These are phyloP conservation scores for Meloidogyne exigua DNA, from an alignment of 1,140 invertebrate genomes.

Conservation along the genomic window DNA sequence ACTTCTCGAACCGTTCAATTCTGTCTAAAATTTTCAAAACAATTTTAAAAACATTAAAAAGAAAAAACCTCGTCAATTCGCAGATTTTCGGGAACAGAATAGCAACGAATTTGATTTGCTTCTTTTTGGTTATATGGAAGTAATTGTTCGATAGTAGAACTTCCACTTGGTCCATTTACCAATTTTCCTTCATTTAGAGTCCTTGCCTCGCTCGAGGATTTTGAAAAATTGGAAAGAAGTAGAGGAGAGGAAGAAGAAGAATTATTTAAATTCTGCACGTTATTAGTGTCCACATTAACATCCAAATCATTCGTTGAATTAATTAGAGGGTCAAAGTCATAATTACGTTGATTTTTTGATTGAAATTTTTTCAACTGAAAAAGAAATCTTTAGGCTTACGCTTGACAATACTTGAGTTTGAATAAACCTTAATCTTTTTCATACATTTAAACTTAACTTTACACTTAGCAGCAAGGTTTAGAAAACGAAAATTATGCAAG, in stretches of 20 bases:
- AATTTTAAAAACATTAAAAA: neutral
- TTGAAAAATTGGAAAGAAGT: neutral
- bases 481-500: too few species aligned
- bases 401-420: too few species aligned
- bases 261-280: neutral
- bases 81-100: constrained; percentile 8
- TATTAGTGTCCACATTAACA: neutral
- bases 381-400: too few species aligned
- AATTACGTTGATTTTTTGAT: constrained; percentile 15
- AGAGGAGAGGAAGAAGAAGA: neutral
- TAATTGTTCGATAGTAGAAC: neutral
- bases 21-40: neutral
- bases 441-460: too few species aligned
- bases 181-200: constrained; percentile 4
- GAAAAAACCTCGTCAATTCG: constrained; percentile 14
- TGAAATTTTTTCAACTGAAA: constrained; percentile 24
- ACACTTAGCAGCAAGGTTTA: too few species aligned
- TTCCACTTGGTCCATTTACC: neutral
- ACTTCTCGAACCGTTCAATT: neutral
- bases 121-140: neutral
- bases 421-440: too few species aligned
- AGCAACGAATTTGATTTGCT: neutral
- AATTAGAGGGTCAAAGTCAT: constrained; percentile 1
- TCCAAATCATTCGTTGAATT: constrained; percentile 1
- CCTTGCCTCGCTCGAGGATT: neutral